Evolutionary conservation across 2,888 invertebrate genomes (phyloP), one percentile per base, ranked within the genome.

Genomic region (Limnephilus lunatus): DNA sequence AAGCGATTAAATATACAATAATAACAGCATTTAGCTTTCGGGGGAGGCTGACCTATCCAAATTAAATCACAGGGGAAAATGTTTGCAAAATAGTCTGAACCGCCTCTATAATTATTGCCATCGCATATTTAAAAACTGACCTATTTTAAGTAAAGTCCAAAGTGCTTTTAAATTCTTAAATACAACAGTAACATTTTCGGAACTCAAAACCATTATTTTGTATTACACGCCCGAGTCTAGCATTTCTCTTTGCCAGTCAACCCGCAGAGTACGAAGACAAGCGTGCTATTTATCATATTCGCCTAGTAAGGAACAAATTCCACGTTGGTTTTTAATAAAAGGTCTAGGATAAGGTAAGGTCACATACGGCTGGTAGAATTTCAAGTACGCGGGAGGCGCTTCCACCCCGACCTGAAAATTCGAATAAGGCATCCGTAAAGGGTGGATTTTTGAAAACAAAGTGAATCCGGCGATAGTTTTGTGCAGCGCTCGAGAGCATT

Each of bases 371-470:
- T 68, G 68, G 25, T 68, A 25, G 68, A 68, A 68, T 68, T 25
- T 68, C 68, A 68, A 68, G 68, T 68, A 25, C 25, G 68, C 68
- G 25, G 25, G 68, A n/a, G 68, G 68, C 68, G 68, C 68, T 68
- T 68, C 68, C 3, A 53, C 5, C 31, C 12, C 87, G 39, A 31
- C 48, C 30, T 53, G 87, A 30, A 87, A 87, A 53, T 35, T 85
- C 85, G 85, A 35, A n/a, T 39, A 39, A 85, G 83, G 39, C 83
- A 85, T 35, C 35, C 88, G 80, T 68, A 31, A 88, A 88, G 80
- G 80, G 35, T 35, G 88, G 39, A 68, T 89, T 80, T 89, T 39
- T 39, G 19, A 85, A 32, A 85, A 39, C 85, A 39, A 85, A 32
- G 35, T 85, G 39, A 25, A 87, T 87, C 30, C 30, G 39, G 53